Evolutionary conservation across 2,797 vertebrate species (phyloP).

Genomic region (Oryzias dopingdopingensis): DNA sequence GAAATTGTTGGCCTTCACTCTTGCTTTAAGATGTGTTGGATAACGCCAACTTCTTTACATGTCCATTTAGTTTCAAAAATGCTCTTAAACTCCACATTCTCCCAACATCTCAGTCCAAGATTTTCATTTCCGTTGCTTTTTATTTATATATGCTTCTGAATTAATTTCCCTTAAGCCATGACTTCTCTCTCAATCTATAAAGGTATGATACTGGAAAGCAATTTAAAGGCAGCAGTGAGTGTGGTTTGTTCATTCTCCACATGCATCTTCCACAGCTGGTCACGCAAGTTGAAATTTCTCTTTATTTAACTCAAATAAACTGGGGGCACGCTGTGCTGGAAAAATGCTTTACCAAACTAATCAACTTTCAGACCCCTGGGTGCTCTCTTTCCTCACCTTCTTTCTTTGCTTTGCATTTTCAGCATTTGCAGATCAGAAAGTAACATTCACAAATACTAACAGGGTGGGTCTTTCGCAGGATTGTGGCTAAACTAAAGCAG

Average conservation of each 20-base stretch:
- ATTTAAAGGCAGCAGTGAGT: slow-evolving; percentile 2
- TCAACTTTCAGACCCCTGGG: slow-evolving; percentile 45
- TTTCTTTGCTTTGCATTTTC: not conserved
- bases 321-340: slow-evolving; percentile 18
- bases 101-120: too few relatives aligned
- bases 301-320: slow-evolving; percentile 8
- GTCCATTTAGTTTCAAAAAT: too few relatives aligned
- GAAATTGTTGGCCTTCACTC: too few relatives aligned
- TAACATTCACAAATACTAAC: slow-evolving; percentile 26
- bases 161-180: slow-evolving; percentile 11
- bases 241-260: slow-evolving; percentile 6
- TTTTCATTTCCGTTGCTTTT: not conserved
- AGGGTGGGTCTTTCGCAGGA: not conserved
- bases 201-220: slow-evolving; percentile 19
- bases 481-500: too few relatives aligned
- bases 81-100: too few relatives aligned
- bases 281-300: not conserved
- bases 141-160: slow-evolving; percentile 12
- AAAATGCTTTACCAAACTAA: slow-evolving; percentile 35
- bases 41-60: too few relatives aligned
- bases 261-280: slow-evolving; percentile 12
- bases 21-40: too few relatives aligned
- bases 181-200: slow-evolving; percentile 14
- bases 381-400: slow-evolving; percentile 32
- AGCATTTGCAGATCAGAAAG: slow-evolving; percentile 30